phyloP scores from a whole-genome alignment of 2,113 vertebrate species.

The Tiliqua scincoides region DNA sequence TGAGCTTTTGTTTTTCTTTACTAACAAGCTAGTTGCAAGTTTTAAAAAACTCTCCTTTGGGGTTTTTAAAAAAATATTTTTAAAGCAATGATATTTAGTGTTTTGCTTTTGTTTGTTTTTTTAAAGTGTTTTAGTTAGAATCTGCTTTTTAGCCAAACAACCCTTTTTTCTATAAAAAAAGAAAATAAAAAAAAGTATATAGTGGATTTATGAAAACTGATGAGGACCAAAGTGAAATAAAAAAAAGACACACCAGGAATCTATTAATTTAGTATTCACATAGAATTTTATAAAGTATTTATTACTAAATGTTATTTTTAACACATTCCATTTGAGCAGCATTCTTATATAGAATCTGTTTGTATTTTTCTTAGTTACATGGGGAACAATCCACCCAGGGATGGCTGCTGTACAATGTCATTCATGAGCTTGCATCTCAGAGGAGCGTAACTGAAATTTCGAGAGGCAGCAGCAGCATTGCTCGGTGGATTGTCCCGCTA shows the following conservation, averaged over 20 bases:
- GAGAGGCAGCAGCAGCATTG: not conserved
- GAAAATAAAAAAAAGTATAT: conserved; percentile 70
- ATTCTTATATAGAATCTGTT: conserved; percentile 79
- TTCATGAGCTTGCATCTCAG: not conserved
- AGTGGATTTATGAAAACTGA: conserved; percentile 78
- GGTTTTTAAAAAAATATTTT: conserved; percentile 75
- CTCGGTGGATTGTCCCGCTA: conserved; percentile 54
- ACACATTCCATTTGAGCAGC: conserved; percentile 86
- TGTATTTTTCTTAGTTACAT: conserved; percentile 66
- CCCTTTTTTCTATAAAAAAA: conserved; percentile 74
- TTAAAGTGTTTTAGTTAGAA: conserved; percentile 73
- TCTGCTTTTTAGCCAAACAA: conserved; percentile 56
- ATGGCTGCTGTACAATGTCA: not conserved
- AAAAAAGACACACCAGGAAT: conserved; percentile 81
- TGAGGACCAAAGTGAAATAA: conserved; percentile 84
- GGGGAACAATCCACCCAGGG: conserved; percentile 6
- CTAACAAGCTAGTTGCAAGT: conserved; percentile 73
- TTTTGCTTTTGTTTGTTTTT: conserved; percentile 8
- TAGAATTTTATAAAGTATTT: conserved; percentile 87
- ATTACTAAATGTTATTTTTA: conserved; percentile 87
- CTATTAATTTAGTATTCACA: conserved; percentile 82
- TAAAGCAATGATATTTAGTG: conserved; percentile 72
- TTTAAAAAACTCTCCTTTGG: conserved; percentile 67
- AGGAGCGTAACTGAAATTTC: not conserved
- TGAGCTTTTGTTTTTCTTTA: conserved; percentile 67